Evolutionary conservation across 2,113 vertebrate species (phyloP).

Genomic region (Calyptomena viridis): DNA sequence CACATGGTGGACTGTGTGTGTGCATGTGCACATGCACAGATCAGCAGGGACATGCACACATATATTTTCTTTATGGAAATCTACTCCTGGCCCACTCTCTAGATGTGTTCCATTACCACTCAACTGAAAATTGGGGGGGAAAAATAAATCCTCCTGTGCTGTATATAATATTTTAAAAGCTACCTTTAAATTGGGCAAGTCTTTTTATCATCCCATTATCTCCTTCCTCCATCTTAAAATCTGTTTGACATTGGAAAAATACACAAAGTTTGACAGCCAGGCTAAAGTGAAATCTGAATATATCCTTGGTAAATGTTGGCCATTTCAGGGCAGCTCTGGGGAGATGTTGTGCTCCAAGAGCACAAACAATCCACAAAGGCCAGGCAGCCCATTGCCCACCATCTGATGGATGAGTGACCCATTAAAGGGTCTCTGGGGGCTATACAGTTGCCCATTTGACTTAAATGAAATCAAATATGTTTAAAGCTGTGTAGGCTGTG

Average conservation of each 20-base stretch:
- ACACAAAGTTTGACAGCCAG: slow-evolving; percentile 55
- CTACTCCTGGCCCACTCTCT: neutral
- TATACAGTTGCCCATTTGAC: slow-evolving; percentile 32
- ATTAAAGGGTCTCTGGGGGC: slow-evolving; percentile 20
- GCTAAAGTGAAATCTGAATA: slow-evolving; percentile 20
- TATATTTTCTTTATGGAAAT: slow-evolving; percentile 6
- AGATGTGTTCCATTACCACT: neutral
- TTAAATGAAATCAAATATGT: slow-evolving; percentile 36
- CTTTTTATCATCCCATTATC: slow-evolving; percentile 54
- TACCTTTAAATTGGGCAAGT: neutral
- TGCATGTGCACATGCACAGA: neutral
- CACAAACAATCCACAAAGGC: slow-evolving; percentile 12
- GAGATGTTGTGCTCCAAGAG: slow-evolving; percentile 20
- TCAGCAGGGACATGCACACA: neutral
- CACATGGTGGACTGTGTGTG: slow-evolving; percentile 40
- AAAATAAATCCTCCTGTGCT: neutral
- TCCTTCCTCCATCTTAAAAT: slow-evolving; percentile 54
- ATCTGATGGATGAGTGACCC: slow-evolving; percentile 43
- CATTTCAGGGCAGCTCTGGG: neutral
- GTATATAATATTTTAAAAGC: neutral
- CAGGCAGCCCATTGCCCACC: neutral
- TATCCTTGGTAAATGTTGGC: neutral
- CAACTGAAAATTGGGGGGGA: neutral
- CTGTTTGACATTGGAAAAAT: slow-evolving; percentile 54
- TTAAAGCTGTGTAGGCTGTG: neutral